Conservation (phyloP, 2,888 invertebrate genomes). For the Actias luna region DNA sequence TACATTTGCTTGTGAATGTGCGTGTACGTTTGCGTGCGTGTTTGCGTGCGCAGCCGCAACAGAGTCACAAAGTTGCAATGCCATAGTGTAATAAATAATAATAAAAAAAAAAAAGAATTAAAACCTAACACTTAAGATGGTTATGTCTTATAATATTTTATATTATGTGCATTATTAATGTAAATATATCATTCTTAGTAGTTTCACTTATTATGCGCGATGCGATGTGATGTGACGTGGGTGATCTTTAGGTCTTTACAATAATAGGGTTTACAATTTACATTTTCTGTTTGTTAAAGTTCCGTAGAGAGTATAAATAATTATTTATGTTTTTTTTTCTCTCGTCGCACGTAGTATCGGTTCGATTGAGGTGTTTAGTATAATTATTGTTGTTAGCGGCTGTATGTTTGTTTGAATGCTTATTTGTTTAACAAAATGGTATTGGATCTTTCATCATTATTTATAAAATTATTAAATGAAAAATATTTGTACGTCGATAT, state of each 20-base stretch:
- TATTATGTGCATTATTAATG: conserved; percentile 66
- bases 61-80: conserved; percentile 77
- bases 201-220: conserved; percentile 31
- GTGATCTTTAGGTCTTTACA: conserved; percentile 19
- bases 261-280: conserved; percentile 14
- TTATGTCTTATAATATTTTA: conserved; percentile 65
- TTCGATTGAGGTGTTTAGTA: conserved; percentile 41
- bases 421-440: conserved; percentile 44
- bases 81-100: conserved; percentile 42
- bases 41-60: conserved; percentile 50
- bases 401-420: conserved; percentile 50
- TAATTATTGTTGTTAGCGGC: conserved; percentile 49
- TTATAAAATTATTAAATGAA: conserved; percentile 30
- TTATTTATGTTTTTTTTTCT: conserved; percentile 36
- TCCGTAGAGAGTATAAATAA: conserved; percentile 27
- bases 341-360: conserved; percentile 26
- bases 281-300: conserved; percentile 23
- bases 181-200: conserved; percentile 58
- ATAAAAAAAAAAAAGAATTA: not conserved
- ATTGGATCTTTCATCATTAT: conserved; percentile 48
- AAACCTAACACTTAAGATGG: conserved; percentile 32
- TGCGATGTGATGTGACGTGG: conserved; percentile 19
- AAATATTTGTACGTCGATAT: conserved; percentile 59
- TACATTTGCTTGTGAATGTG: not conserved
- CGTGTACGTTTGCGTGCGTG: not conserved